Percentiles rank a stretch among this genome's conserved stretches.
These are phyloP conservation scores for Anagrus nilaparvatae DNA, from an alignment of 1,140 invertebrate species.

Conservation along the genomic window DNA sequence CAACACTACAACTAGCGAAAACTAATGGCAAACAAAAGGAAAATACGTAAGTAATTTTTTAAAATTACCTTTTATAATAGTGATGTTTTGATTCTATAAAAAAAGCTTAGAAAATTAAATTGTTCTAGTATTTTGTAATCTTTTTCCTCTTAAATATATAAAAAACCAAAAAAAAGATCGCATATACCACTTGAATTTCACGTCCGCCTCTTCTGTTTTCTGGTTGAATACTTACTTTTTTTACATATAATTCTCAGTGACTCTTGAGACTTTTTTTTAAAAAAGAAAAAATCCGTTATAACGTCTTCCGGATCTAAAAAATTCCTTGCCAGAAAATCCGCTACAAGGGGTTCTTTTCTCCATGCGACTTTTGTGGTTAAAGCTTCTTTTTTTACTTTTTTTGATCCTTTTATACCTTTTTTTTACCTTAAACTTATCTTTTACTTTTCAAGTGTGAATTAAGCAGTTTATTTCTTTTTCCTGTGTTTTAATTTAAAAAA, in stretches of 20 bases:
- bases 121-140: not conserved
- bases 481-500: no score
- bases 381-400: not conserved
- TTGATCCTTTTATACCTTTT: not conserved
- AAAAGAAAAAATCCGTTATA: not conserved
- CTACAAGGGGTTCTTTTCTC: constrained; percentile 9
- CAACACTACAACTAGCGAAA: constrained; percentile 30
- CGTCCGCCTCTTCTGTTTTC: constrained; percentile 2
- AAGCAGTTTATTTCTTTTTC: no score
- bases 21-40: constrained; percentile 38
- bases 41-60: constrained; percentile 34
- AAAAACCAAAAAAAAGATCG: not conserved
- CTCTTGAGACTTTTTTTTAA: constrained; percentile 5
- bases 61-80: no score
- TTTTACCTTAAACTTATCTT: not conserved
- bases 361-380: constrained; percentile 14
- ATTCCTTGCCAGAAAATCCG: constrained; percentile 5
- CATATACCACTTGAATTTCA: constrained; percentile 4
- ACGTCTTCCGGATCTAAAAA: not conserved
- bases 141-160: not conserved
- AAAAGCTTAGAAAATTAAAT: no score
- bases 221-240: constrained; percentile 8
- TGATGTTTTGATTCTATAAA: no score
- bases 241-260: constrained; percentile 10
- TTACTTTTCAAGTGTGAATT: constrained; percentile 9